Conservation (phyloP, 2,797 vertebrate genomes). For the Pipistrellus nathusii region DNA sequence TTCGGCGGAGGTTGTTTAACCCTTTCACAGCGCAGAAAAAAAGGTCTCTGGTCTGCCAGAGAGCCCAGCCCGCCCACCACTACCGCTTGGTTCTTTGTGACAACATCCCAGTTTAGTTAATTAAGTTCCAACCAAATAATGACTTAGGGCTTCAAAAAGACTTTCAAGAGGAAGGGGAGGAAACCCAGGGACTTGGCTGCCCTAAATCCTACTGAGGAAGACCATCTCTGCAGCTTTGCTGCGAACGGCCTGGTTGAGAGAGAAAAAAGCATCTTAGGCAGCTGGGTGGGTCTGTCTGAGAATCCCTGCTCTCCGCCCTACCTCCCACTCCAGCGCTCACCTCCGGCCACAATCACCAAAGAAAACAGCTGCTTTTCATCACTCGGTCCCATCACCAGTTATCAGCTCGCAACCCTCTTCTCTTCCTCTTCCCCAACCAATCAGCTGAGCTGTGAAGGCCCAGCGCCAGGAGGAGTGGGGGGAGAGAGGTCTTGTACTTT, state of each 20-base stretch:
- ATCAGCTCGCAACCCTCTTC: background rate
- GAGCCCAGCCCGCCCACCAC: background rate
- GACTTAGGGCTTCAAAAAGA: constrained; percentile 63
- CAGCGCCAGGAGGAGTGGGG: background rate
- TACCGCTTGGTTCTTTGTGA: constrained; percentile 36
- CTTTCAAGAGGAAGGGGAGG: background rate
- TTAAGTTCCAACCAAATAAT: constrained; percentile 53
- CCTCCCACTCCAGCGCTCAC: background rate
- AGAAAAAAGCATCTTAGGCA: background rate
- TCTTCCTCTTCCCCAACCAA: background rate
- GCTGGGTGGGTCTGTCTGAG: constrained; percentile 8
- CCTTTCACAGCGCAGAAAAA: constrained; percentile 58
- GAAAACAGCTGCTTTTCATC: constrained; percentile 39
- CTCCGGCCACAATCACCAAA: constrained; percentile 28
- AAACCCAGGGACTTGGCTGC: background rate
- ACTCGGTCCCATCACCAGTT: background rate
- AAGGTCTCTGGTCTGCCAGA: background rate
- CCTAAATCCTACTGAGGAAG: background rate
- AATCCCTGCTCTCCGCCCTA: background rate
- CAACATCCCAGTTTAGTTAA: constrained; percentile 62
- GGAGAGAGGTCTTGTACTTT: background rate
- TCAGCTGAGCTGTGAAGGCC: background rate
- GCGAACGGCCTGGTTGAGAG: background rate
- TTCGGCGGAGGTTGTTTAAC: constrained; percentile 62
- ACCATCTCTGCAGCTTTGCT: constrained; percentile 9